Conservation (phyloP, 2,113 vertebrate species). For the Zingel zingel region DNA sequence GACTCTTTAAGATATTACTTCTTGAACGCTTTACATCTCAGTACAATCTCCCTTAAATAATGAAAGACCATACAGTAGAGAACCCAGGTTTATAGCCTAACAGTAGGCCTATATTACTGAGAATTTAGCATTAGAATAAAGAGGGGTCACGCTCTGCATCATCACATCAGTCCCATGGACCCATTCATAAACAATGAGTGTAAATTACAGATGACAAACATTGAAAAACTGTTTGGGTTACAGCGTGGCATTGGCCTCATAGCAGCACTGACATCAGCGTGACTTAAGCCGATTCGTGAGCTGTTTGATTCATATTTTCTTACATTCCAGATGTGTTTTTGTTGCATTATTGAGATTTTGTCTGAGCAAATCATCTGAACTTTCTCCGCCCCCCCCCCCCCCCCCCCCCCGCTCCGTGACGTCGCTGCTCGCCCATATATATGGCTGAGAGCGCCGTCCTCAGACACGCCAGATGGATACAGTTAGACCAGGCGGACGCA, state of each 20-base stretch:
- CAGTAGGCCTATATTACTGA: background rate
- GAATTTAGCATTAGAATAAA: background rate
- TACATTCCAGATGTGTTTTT: background rate
- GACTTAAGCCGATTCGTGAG: background rate
- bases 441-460: slow-evolving; percentile 40
- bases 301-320: slow-evolving; percentile 65
- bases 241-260: background rate
- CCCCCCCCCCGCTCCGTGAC: slow-evolving; percentile 67
- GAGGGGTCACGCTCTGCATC: background rate
- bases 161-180: too few species aligned
- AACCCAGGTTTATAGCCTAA: too few species aligned
- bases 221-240: background rate
- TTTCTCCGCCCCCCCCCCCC: slow-evolving; percentile 46
- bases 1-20: background rate
- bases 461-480: slow-evolving; percentile 63
- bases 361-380: slow-evolving; percentile 56
- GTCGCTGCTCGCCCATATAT: slow-evolving; percentile 67
- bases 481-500: background rate
- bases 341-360: slow-evolving; percentile 34
- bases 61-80: background rate
- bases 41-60: background rate
- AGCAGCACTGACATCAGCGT: background rate
- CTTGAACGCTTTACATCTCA: background rate
- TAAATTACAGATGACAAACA: background rate
- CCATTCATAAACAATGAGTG: background rate